Conservation (phyloP, 2,113 vertebrate species). For the Salminus brasiliensis region DNA sequence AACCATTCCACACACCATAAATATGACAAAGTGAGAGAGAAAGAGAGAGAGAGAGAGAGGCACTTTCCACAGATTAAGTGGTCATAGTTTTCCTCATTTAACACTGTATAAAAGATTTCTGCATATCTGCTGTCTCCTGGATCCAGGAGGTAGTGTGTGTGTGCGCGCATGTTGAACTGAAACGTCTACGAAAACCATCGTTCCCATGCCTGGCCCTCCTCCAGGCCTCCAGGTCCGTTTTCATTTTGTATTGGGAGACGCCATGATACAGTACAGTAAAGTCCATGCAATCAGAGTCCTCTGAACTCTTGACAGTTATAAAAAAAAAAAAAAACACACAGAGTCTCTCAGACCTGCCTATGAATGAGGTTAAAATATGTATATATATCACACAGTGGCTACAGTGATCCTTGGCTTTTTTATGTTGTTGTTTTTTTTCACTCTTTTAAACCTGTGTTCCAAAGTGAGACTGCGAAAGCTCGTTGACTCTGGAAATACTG, state of each 20-base stretch:
- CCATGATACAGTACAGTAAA: slow-evolving; percentile 31
- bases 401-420: slow-evolving; percentile 39
- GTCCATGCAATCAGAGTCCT: slow-evolving; percentile 34
- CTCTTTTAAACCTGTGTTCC: slow-evolving; percentile 8
- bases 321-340: slow-evolving; percentile 2
- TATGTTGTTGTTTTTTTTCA: background rate
- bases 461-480: slow-evolving; percentile 4
- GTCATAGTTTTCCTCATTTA: slow-evolving; percentile 19
- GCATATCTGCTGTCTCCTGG: slow-evolving; percentile 53
- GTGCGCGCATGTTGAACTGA: slow-evolving; percentile 15
- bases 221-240: slow-evolving; percentile 29
- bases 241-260: background rate
- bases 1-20: slow-evolving; percentile 43
- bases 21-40: no score
- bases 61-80: slow-evolving; percentile 53
- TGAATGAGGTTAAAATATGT: no score
- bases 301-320: background rate
- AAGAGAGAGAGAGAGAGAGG: no score
- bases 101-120: slow-evolving; percentile 54
- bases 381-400: slow-evolving; percentile 18
- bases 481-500: background rate
- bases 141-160: slow-evolving; percentile 47
- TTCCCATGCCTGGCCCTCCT: slow-evolving; percentile 28
- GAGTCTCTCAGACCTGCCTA: no score
- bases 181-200: slow-evolving; percentile 25